Evolutionary conservation across 1,140 invertebrate genomes (phyloP), one percentile per base, ranked within the genome.

Genomic region (Bombus impatiens): DNA sequence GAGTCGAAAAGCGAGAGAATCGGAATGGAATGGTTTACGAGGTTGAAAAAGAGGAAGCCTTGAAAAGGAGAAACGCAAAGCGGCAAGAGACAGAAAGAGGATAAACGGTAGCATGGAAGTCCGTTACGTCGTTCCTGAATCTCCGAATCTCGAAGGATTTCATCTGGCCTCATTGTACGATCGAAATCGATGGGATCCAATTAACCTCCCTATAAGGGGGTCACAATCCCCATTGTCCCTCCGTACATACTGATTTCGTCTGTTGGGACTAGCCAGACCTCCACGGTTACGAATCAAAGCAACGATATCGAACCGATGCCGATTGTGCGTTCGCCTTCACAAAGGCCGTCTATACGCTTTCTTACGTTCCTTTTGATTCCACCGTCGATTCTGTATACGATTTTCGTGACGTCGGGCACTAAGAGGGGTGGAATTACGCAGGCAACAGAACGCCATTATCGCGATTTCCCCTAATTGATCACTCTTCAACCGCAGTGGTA

Each of bases 181-280:
- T 91, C 89, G 83, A 75, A 92, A 93, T 93, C 92, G 91, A 93
- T 93, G 88, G 87, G 87, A 93, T 93, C 91, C 92, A 93, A 93
- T 93, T 93, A 93, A 93, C 92, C 89, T 92, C 87, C 89, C 92
- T 90, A 88, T 92, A 90, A 89, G 88, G 91, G 89, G 91, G 86
- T 89, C 84, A 85, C 86, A 47, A 78, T 53, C 76, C 85, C 91
- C 82, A 92, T 93, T 93, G 92, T 92, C 86, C 92, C 87, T 90
- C 76, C 59, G 86, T 89, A 92, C 91, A 89, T 90, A 88, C 86
- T 79, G 88, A 89, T 89, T 92, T 86, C 82, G 88, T 82, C 78
- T 77, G 62, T 22, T 40, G 57, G 10, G 57, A 67, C 74, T 57
- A n/a, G 22, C 10, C 53, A 68, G 57, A 53, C 67, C 35, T n/a